Conservation (phyloP, 2,797 vertebrate species). For the Pseudochromis fuscus region DNA sequence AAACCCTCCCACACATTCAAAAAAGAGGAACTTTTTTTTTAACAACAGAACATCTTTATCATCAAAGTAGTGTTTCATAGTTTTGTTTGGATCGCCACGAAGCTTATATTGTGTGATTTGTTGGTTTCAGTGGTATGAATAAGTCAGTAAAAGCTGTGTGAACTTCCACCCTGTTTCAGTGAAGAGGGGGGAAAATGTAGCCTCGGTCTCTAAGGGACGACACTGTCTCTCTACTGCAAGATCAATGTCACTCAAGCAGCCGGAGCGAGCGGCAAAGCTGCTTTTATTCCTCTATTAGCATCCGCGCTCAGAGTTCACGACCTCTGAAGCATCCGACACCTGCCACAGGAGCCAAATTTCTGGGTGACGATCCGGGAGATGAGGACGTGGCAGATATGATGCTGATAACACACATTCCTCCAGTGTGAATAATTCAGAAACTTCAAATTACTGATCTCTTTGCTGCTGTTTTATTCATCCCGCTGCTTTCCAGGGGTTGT, state of each 20-base stretch:
- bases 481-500: slow-evolving; percentile 23
- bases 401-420: slow-evolving; percentile 42
- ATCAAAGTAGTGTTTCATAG: background rate
- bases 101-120: background rate
- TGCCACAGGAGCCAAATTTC: slow-evolving; percentile 42
- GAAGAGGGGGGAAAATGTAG: slow-evolving; percentile 26
- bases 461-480: slow-evolving; percentile 51
- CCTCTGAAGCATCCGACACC: slow-evolving; percentile 51
- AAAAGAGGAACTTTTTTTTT: slow-evolving; percentile 61
- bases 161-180: slow-evolving; percentile 15
- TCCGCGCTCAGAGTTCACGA: slow-evolving; percentile 65
- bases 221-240: slow-evolving; percentile 65
- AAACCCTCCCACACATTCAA: slow-evolving; percentile 48
- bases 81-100: background rate
- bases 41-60: background rate
- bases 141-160: slow-evolving; percentile 6
- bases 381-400: slow-evolving; percentile 25
- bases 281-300: slow-evolving; percentile 62
- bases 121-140: background rate
- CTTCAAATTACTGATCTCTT: slow-evolving; percentile 27
- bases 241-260: slow-evolving; percentile 74
- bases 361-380: slow-evolving; percentile 44
- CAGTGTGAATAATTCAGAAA: slow-evolving; percentile 53
- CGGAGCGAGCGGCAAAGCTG: slow-evolving; percentile 47
- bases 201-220: slow-evolving; percentile 44